These are phyloP conservation scores for Microplitis demolitor DNA, from an alignment of 1,140 invertebrate species.

Conservation along the genomic window DNA sequence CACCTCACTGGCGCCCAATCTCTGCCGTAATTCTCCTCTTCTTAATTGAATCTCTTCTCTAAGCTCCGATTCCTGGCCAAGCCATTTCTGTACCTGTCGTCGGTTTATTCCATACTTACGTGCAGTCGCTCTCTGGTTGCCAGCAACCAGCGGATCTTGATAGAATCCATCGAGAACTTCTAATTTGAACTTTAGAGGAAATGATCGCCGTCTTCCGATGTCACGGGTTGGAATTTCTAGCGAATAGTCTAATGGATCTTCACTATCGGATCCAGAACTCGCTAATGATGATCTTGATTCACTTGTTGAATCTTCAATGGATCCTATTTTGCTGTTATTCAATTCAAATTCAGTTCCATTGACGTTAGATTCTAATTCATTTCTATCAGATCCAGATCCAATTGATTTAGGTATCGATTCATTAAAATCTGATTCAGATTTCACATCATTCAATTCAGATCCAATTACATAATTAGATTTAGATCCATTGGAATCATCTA, in stretches of 20 bases:
- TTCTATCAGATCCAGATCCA: too few relatives aligned
- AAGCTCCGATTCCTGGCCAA: conserved; percentile 63
- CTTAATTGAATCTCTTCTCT: conserved; percentile 52
- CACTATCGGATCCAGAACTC: conserved; percentile 50
- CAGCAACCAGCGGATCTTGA: conserved; percentile 60
- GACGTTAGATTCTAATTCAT: too few relatives aligned
- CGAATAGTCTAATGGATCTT: conserved; percentile 43
- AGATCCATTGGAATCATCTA: too few relatives aligned
- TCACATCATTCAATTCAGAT: too few relatives aligned
- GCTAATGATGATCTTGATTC: conserved; percentile 43
- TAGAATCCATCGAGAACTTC: conserved; percentile 63
- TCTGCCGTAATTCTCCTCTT: conserved; percentile 50
- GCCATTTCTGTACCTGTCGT: conserved; percentile 70
- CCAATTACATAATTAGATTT: too few relatives aligned
- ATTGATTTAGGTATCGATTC: too few relatives aligned
- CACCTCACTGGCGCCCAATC: conserved; percentile 46
- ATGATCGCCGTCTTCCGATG: conserved; percentile 59
- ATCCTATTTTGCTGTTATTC: too few relatives aligned
- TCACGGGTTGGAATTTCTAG: conserved; percentile 25
- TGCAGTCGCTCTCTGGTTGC: conserved; percentile 68
- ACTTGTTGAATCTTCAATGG: background rate
- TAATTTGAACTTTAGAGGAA: conserved; percentile 62
- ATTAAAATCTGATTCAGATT: too few relatives aligned
- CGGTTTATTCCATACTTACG: conserved; percentile 68
- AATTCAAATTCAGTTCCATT: too few relatives aligned